A percentile compares a stretch with the other conserved stretches of the same genome.
phyloP scores from a whole-genome alignment of 2,113 vertebrate genomes.

The Labeo rohita region DNA sequence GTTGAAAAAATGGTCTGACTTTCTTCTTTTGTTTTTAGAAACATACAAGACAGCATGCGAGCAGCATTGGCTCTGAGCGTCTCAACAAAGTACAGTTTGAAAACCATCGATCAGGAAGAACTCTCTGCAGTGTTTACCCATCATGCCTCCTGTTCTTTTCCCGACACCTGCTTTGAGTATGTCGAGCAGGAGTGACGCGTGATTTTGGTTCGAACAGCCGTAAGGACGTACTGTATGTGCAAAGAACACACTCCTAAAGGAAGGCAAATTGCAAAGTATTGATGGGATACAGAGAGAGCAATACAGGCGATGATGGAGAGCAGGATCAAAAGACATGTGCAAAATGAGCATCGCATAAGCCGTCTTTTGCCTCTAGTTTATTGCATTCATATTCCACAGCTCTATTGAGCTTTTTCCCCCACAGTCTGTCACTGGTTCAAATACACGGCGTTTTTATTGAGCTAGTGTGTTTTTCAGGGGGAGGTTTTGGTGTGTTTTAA shows the following conservation, averaged over 20 bases:
- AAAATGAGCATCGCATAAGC: slow-evolving; percentile 2
- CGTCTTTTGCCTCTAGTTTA: slow-evolving; percentile 12
- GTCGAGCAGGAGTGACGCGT: slow-evolving; percentile 5
- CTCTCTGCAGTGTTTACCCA: slow-evolving; percentile 23
- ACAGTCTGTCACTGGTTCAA: slow-evolving; percentile 20
- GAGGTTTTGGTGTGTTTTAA: not conserved
- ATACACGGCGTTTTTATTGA: not conserved
- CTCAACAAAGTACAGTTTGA: not conserved
- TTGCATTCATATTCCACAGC: slow-evolving; percentile 25
- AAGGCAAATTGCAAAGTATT: not conserved
- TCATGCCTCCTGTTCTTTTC: slow-evolving; percentile 19
- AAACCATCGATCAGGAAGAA: slow-evolving; percentile 4
- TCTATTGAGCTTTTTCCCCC: not conserved
- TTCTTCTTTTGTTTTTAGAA: not conserved
- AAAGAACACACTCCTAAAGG: not conserved
- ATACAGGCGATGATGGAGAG: not conserved
- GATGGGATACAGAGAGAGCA: not conserved
- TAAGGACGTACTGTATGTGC: not conserved
- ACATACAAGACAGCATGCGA: not conserved
- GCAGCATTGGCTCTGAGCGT: not conserved
- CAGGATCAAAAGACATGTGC: slow-evolving; percentile 18
- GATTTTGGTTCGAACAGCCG: not conserved
- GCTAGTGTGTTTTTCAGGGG: slow-evolving; percentile 7
- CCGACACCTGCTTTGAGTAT: slow-evolving; percentile 9
- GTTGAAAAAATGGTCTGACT: not conserved